A percentile compares a stretch with the other conserved stretches of the same genome.
Conservation (phyloP, 2,113 vertebrate genomes). For the Antennarius striatus region DNA sequence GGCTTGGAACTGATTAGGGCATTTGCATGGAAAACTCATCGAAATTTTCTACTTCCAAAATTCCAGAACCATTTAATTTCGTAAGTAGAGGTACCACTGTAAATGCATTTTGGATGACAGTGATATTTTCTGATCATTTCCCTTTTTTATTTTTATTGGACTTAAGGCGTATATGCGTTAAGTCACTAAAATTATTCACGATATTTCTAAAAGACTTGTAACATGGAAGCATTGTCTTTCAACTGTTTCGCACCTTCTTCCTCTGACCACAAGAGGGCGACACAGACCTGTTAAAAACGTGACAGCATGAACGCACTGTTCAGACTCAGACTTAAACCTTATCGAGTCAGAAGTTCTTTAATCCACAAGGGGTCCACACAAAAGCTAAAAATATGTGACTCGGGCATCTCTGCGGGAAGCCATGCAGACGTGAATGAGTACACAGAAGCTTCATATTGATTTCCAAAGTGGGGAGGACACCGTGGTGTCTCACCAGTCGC, state of each 20-base stretch:
- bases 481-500: conserved; percentile 57
- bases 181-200: too few relatives aligned
- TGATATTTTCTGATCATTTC: too few relatives aligned
- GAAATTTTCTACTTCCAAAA: too few relatives aligned
- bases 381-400: conserved; percentile 47
- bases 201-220: too few relatives aligned
- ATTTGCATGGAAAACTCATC: too few relatives aligned
- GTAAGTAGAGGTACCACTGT: too few relatives aligned
- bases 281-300: conserved; percentile 43
- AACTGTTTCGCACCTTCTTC: not conserved
- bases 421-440: conserved; percentile 49
- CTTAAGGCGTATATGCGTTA: too few relatives aligned
- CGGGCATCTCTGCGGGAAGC: conserved; percentile 44
- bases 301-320: not conserved
- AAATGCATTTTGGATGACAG: too few relatives aligned
- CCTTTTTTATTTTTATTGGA: too few relatives aligned
- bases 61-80: too few relatives aligned
- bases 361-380: conserved; percentile 9
- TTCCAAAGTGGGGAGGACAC: conserved; percentile 67
- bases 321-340: conserved; percentile 1
- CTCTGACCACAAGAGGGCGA: conserved; percentile 53
- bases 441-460: conserved; percentile 68
- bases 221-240: not conserved
- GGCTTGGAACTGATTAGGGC: too few relatives aligned
- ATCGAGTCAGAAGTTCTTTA: conserved; percentile 11